phyloP scores from a whole-genome alignment of 2,113 vertebrate genomes.

The Saimiri boliviensis region DNA sequence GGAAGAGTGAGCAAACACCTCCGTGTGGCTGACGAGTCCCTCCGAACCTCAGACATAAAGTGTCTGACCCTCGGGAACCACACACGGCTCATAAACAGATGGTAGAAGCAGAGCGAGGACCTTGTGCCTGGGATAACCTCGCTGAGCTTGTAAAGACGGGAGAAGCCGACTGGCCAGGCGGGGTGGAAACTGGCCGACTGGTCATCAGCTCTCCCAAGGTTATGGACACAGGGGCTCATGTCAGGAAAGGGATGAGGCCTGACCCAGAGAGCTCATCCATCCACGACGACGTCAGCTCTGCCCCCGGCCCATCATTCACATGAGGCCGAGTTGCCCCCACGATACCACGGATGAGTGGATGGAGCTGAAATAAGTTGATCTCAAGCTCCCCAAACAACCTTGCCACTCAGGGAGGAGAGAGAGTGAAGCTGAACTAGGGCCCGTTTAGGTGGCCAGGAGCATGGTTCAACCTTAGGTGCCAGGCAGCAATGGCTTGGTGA shows the following conservation, averaged over 20 bases:
- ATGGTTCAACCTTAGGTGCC: too few relatives aligned
- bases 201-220: not conserved
- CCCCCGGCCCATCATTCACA: fast-evolving
- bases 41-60: fast-evolving
- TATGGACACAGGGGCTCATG: fast-evolving
- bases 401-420: not conserved
- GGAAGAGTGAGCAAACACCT: too few relatives aligned
- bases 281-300: fast-evolving
- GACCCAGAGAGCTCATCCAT: not conserved
- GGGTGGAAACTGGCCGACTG: fast-evolving
- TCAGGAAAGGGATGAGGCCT: not conserved
- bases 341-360: too few relatives aligned
- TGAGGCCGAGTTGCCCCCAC: not conserved
- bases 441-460: too few relatives aligned
- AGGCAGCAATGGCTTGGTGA: not conserved
- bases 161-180: not conserved
- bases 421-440: not conserved
- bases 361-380: fast-evolving
- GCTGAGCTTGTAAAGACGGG: fast-evolving
- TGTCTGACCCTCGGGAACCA: not conserved
- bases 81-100: not conserved
- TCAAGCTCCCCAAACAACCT: not conserved
- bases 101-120: not conserved
- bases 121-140: not conserved
- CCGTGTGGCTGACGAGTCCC: fast-evolving